These are phyloP conservation scores for Mus pahari DNA, from an alignment of 2,113 vertebrate genomes.

Conservation along the genomic window DNA sequence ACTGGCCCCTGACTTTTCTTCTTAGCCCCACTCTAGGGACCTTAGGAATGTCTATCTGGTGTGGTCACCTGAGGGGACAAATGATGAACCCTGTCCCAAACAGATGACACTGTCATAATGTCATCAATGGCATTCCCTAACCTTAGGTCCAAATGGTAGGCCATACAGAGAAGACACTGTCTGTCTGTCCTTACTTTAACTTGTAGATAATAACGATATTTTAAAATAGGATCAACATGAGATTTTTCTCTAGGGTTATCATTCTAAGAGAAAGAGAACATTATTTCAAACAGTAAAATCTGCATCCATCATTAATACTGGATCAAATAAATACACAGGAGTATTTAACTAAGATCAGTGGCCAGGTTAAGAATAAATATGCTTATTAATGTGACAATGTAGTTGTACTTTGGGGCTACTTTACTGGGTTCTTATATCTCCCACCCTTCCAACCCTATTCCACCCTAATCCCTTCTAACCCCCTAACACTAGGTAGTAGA, in stretches of 20 bases:
- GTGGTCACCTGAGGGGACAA: not conserved
- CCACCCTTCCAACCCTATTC: too few species aligned
- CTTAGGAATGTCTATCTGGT: slow-evolving; percentile 20
- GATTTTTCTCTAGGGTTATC: slow-evolving; percentile 25
- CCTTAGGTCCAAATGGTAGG: not conserved
- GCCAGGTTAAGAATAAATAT: not conserved
- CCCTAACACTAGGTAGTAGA: too few species aligned
- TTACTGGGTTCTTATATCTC: too few species aligned
- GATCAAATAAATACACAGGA: not conserved
- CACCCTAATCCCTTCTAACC: too few species aligned
- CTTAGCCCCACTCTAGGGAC: not conserved
- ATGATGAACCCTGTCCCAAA: not conserved
- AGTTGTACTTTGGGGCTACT: too few species aligned
- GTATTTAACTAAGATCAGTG: not conserved
- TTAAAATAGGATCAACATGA: not conserved
- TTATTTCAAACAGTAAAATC: slow-evolving; percentile 29
- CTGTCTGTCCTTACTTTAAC: not conserved
- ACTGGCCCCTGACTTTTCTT: not conserved
- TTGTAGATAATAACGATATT: not conserved
- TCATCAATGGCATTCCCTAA: not conserved
- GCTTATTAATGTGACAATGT: not conserved
- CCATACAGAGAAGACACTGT: not conserved
- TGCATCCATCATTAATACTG: not conserved
- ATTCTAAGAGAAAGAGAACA: slow-evolving; percentile 22
- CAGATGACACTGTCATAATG: not conserved